Base-by-base conservation (phyloP, 1,140 invertebrate genomes). In the Acyrthosiphon pisum region DNA sequence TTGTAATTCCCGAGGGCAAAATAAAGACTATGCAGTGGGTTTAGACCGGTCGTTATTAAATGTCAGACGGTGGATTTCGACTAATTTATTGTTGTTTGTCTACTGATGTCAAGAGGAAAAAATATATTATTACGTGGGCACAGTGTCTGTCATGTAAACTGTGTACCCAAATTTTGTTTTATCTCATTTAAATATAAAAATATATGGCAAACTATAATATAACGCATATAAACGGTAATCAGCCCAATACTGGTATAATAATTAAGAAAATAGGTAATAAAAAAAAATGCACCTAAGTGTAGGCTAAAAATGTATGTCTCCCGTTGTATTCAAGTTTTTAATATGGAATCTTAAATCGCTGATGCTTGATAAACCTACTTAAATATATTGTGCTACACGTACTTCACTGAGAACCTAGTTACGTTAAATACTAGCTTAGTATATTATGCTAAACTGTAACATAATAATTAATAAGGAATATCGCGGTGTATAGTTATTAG, bases 51-150 rank as follows among this genome's bases (percentile, higher is more conserved):
- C 46, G 46, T 92, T 53, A 92, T 92, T 92, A 92, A 92, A 92
- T 18, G 14, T 22, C 76, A 83, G 68, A 53, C 91, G 20, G 76
- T 50, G 9, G 76, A 92, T 92, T 92, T 92, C 44, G 46, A 83
- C 91, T 83, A 92, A 92, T n/a, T n/a, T n/a, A n/a, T 92, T 92
- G 44, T 92, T 83, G 68, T 81, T 56, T 50, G 84, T 87, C 41
- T 87, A n/a, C 46, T 23, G 86, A 87, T 46, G 30, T 48, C 37
- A 84, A 84, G 41, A 84, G 46, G 20, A 53, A 53, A 37, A 53
- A 53, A 53, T 37, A 89, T 37, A 37, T 53, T 89, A 89, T 37
- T 53, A 56, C 48, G 88, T 56, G 35, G 87, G 48, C 11, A n/a
- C 87, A 53, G 9, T 50, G 50, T 89, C 35, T 56, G 35, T 89